Conservation (phyloP, 2,888 invertebrate species). For the Boloria selene region DNA sequence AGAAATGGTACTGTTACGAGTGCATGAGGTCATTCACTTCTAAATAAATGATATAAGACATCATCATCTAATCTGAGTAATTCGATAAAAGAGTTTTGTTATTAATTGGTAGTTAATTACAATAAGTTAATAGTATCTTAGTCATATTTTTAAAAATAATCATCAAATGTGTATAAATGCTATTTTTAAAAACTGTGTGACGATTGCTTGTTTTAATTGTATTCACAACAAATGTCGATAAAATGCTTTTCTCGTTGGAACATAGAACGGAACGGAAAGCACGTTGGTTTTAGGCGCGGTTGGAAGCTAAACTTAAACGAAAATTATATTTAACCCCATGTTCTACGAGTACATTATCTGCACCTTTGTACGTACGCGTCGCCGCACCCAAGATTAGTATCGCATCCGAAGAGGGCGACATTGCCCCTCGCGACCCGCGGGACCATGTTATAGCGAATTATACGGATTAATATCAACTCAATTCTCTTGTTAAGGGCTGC, state of each 20-base stretch:
- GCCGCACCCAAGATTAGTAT: slow-evolving; percentile 16
- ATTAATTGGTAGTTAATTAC: too few species aligned
- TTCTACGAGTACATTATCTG: slow-evolving; percentile 10
- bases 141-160: too few species aligned
- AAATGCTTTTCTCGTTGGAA: background rate
- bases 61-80: background rate
- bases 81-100: too few species aligned
- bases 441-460: slow-evolving; percentile 1
- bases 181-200: too few species aligned
- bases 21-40: background rate
- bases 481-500: too few species aligned
- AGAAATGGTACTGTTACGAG: background rate
- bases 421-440: slow-evolving; percentile 6
- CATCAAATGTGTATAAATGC: too few species aligned
- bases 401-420: background rate
- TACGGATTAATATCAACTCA: too few species aligned
- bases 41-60: background rate
- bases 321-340: slow-evolving; percentile 9
- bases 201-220: too few species aligned
- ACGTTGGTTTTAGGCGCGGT: background rate
- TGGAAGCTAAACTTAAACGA: slow-evolving; percentile 14
- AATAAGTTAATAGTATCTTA: too few species aligned
- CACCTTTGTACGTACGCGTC: background rate
- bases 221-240: background rate
- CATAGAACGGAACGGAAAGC: slow-evolving; percentile 1